Percentiles rank a stretch among this genome's conserved stretches.
phyloP scores from a whole-genome alignment of 1,140 invertebrate genomes.

The Magallana angulata region DNA sequence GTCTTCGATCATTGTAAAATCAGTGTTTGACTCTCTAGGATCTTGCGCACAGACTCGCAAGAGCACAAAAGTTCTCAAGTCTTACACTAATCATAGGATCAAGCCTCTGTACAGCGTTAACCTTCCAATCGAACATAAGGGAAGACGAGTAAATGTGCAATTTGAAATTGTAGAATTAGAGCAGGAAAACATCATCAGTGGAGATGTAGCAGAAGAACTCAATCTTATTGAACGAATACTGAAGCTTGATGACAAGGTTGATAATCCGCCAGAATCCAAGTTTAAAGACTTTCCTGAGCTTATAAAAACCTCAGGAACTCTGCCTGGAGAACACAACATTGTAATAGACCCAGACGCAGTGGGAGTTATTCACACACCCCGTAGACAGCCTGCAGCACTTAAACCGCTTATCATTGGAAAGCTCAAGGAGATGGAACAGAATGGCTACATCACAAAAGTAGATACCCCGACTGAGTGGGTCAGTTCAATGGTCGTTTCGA shows the following conservation, averaged over 20 bases:
- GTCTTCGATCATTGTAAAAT: conserved; percentile 1
- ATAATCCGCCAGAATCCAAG: not conserved
- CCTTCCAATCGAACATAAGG: conserved; percentile 17
- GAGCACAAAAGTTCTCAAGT: conserved; percentile 42
- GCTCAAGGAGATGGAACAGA: conserved; percentile 54
- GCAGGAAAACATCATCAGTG: conserved; percentile 52
- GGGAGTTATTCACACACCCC: conserved; percentile 49
- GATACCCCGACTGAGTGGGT: conserved; percentile 58
- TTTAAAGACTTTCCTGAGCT: conserved; percentile 58
- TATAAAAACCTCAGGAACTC: conserved; percentile 55
- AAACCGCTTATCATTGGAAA: conserved; percentile 52
- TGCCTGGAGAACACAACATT: conserved; percentile 55
- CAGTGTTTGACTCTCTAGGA: not conserved
- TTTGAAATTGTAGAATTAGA: conserved; percentile 41
- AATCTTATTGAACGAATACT: conserved; percentile 23
- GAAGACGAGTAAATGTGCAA: not conserved
- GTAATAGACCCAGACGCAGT: conserved; percentile 43
- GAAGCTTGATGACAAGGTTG: not conserved
- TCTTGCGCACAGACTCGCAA: no score
- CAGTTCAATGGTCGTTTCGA: conserved; percentile 59
- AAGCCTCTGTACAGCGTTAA: not conserved
- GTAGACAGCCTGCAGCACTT: conserved; percentile 49
- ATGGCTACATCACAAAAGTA: conserved; percentile 52
- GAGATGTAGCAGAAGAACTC: conserved; percentile 19
- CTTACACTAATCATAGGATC: conserved; percentile 32